Evolutionary conservation across 2,888 invertebrate genomes (phyloP), one percentile per base, ranked within the genome.

Genomic region (Aleiodes leptofemur): DNA sequence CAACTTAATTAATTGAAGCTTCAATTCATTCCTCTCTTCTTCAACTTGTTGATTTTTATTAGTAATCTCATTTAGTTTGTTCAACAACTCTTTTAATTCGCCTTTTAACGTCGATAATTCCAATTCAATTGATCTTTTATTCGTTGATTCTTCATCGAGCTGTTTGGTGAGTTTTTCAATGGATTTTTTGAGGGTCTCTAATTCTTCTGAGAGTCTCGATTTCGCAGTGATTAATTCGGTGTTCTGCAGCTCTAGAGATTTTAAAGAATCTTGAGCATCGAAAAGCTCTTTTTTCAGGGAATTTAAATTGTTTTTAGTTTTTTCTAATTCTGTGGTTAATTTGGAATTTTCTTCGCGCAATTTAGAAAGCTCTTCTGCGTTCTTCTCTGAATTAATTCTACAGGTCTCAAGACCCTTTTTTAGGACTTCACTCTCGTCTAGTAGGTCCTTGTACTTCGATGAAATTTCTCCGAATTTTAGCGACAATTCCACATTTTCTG

Each of bases 61-160:
- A n/a, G 74, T 78, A 16, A 79, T 57, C 23, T 76, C 78, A 11
- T 81, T 79, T 14, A 84, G 68, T 69, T 76, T 80, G 0, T 6
- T 48, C 11, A 83, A 71, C 51, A 84, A 73, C 72, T 79, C 80
- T 55, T 80, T 82, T n/a, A 84, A 70, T 51, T 84, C 82, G 13
- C 72, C 72, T 69, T 84, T 84, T 34, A 85, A 38, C 7, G 83
- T 78, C 14, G 31, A 59, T 14, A 84, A 75, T 70, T 83, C 83
- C 31, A 77, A 73, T 50, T 78, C 74, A 9, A 78, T 80, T 13
- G 73, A 77, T 8, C 70, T 64, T 72, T 72, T 79, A 31, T 43
- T 50, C 68, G 68, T 64, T n/a, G 79, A 69, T 53, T 81, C 80
- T 5, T 53, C 50, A 31, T n/a, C 43, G n/a, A 48, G 48, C 11